Conservation (phyloP, 2,888 invertebrate species). For the Syritta pipiens region DNA sequence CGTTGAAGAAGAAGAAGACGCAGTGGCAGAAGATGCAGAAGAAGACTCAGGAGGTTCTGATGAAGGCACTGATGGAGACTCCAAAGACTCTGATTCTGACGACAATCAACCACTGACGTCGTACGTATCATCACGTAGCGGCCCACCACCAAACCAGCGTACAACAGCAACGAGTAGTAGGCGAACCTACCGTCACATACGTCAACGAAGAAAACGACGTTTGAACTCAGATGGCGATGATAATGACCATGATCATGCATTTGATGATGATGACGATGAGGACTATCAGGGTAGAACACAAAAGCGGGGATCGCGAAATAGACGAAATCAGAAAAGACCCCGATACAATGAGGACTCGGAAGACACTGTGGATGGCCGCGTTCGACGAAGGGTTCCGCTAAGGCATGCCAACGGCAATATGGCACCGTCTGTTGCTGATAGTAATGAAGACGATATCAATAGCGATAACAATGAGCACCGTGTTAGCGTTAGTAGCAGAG, state of each 20-base stretch:
- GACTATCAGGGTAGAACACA: constrained; percentile 72
- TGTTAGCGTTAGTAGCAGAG: constrained; percentile 87
- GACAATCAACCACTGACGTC: constrained; percentile 80
- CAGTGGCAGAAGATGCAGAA: constrained; percentile 67
- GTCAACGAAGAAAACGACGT: constrained; percentile 54
- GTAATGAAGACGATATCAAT: constrained; percentile 70
- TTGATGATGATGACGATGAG: constrained; percentile 74
- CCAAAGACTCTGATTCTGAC: constrained; percentile 77
- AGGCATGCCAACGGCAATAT: constrained; percentile 42
- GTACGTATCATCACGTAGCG: constrained; percentile 73
- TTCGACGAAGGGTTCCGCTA: constrained; percentile 34
- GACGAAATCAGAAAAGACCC: constrained; percentile 79
- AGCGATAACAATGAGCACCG: constrained; percentile 75
- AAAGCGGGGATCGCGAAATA: constrained; percentile 72
- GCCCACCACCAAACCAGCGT: constrained; percentile 63
- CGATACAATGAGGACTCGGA: constrained; percentile 81
- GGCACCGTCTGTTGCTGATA: constrained; percentile 14
- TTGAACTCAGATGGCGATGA: constrained; percentile 62
- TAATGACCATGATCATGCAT: constrained; percentile 67
- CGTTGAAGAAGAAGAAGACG: constrained; percentile 70
- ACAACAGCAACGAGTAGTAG: constrained; percentile 29
- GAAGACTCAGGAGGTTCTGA: constrained; percentile 75
- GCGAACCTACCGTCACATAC: constrained; percentile 61
- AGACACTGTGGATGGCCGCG: constrained; percentile 66
- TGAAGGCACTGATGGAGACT: constrained; percentile 76